Evolutionary conservation across 2,113 vertebrate species (phyloP).

Genomic region (Hippolais icterina): DNA sequence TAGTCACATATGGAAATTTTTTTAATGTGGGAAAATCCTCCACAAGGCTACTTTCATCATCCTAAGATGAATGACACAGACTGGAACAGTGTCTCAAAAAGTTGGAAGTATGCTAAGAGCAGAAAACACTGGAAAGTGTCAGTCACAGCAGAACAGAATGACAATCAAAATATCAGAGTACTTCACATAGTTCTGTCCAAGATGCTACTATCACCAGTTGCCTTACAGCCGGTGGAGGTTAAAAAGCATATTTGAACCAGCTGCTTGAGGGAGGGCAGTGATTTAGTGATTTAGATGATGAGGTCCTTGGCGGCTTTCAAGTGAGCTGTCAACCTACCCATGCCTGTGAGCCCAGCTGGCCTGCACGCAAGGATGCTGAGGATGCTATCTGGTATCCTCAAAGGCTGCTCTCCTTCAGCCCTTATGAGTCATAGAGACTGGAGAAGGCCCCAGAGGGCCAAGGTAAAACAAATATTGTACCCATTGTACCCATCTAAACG

Average conservation of each 20-base stretch:
- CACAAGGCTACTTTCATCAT: neutral
- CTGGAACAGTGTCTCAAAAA: neutral
- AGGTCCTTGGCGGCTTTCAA: neutral
- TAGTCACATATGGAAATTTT: neutral
- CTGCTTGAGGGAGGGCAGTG: neutral
- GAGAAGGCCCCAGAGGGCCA: neutral
- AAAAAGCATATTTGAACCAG: neutral
- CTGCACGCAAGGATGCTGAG: neutral
- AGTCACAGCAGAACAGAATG: neutral
- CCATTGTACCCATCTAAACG: neutral
- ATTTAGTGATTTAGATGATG: neutral
- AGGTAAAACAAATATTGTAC: neutral
- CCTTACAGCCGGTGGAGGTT: neutral
- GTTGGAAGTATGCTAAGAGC: neutral
- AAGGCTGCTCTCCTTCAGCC: neutral
- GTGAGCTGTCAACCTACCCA: neutral
- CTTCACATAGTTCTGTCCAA: neutral
- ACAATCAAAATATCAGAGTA: neutral
- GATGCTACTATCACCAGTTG: neutral
- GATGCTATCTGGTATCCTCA: fast-evolving
- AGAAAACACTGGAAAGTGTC: neutral
- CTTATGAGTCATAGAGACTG: neutral
- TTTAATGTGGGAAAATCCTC: neutral
- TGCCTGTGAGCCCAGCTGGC: neutral
- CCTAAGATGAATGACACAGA: neutral